These are phyloP conservation scores for Pomacea canaliculata DNA, from an alignment of 2,888 invertebrate genomes.

Conservation along the genomic window DNA sequence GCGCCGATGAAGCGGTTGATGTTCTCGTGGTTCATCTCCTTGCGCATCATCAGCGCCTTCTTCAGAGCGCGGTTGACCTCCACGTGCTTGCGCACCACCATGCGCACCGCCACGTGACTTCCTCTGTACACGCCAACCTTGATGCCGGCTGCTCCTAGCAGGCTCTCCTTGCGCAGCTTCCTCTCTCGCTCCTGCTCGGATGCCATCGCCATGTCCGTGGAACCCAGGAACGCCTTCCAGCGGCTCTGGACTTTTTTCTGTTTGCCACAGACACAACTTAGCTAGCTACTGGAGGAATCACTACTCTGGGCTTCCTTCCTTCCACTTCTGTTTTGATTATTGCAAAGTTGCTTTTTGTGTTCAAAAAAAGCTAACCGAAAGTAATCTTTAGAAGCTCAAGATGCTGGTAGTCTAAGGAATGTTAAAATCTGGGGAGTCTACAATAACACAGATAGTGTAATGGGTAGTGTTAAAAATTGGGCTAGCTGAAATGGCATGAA, in stretches of 20 bases:
- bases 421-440: too few species aligned
- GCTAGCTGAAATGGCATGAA: too few species aligned
- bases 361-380: too few species aligned
- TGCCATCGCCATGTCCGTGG: background rate
- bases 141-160: slow-evolving; percentile 33
- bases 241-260: slow-evolving; percentile 41
- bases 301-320: background rate
- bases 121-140: slow-evolving; percentile 63
- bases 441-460: too few species aligned
- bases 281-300: background rate
- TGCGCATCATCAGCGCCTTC: slow-evolving; percentile 65
- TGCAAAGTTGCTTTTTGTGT: too few species aligned
- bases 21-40: slow-evolving; percentile 68
- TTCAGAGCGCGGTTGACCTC: slow-evolving; percentile 63
- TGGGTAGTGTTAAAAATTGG: too few species aligned
- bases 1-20: slow-evolving; percentile 68
- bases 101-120: slow-evolving; percentile 78
- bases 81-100: slow-evolving; percentile 69
- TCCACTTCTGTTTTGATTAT: too few species aligned
- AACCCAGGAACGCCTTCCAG: slow-evolving; percentile 43
- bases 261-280: background rate
- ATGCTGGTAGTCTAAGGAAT: too few species aligned
- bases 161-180: slow-evolving; percentile 23
- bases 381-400: too few species aligned
- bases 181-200: slow-evolving; percentile 32